Evolutionary conservation across 2,113 vertebrate genomes (phyloP).

Genomic region (Orientallactaga bullata): DNA sequence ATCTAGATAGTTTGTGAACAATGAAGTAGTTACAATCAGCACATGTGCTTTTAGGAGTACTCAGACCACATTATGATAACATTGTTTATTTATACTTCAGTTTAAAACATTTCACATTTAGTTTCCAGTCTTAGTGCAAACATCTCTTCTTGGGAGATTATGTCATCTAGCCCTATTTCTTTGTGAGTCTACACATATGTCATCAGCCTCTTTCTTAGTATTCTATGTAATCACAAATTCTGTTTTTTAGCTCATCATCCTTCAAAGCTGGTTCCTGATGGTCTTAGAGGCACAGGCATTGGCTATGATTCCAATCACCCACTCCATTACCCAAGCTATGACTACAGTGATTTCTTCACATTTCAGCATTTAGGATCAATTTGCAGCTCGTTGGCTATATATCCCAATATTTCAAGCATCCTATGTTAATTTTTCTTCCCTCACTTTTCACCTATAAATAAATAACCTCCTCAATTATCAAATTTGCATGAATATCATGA

Average conservation of each 20-base stretch:
- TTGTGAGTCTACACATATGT: neutral
- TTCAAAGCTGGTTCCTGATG: neutral
- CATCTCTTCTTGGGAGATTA: neutral
- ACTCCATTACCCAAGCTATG: neutral
- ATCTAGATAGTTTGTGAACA: neutral
- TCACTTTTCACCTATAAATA: neutral
- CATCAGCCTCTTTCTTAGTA: neutral
- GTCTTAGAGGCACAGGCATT: neutral
- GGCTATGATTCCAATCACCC: neutral
- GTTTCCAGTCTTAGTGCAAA: neutral
- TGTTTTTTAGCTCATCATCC: neutral
- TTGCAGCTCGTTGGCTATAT: neutral
- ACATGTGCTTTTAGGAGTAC: neutral
- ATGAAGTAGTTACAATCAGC: neutral
- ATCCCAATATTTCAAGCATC: neutral
- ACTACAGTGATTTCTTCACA: neutral
- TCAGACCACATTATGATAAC: neutral
- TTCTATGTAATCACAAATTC: neutral
- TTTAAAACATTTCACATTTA: neutral
- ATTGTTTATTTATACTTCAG: neutral
- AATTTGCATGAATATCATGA: neutral
- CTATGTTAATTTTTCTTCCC: neutral
- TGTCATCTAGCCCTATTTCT: neutral
- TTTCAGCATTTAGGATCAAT: neutral
- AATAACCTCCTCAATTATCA: neutral